Evolutionary conservation across 2,113 vertebrate genomes (phyloP).

Genomic region (Melanerpes formicivorus): DNA sequence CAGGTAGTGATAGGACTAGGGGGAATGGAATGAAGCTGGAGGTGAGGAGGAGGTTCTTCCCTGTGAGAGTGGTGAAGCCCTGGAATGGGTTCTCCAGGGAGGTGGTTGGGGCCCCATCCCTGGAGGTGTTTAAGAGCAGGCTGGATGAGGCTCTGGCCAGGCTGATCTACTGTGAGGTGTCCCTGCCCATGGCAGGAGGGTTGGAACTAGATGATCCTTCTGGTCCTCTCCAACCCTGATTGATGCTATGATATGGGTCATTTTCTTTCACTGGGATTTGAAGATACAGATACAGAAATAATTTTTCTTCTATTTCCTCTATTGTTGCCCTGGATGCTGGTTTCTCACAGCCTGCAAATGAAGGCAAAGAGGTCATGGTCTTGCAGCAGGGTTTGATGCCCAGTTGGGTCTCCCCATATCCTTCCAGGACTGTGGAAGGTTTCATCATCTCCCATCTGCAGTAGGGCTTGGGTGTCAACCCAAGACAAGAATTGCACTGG

Average conservation of each 20-base stretch:
- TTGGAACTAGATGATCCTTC: too few relatives aligned
- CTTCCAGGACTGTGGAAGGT: not conserved
- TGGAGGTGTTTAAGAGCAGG: too few relatives aligned
- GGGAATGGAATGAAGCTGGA: too few relatives aligned
- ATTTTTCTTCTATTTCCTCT: not conserved
- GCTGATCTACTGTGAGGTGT: too few relatives aligned
- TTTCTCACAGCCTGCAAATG: not conserved
- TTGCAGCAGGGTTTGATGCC: not conserved
- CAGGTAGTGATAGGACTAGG: too few relatives aligned
- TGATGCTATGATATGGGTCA: not conserved
- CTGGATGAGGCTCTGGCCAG: too few relatives aligned
- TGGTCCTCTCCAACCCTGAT: too few relatives aligned
- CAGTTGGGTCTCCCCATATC: not conserved
- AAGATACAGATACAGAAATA: not conserved
- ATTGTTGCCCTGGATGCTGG: not conserved
- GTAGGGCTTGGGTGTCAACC: fast-evolving
- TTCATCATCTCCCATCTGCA: not conserved
- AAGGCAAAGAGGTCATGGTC: not conserved
- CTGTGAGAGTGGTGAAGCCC: too few relatives aligned
- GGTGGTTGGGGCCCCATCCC: too few relatives aligned
- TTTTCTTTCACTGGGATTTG: not conserved
- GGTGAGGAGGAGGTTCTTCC: too few relatives aligned
- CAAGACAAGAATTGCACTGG: not conserved
- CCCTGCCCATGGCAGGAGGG: too few relatives aligned
- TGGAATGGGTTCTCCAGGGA: too few relatives aligned